Conservation (phyloP, 2,888 invertebrate species). For the Nephrotoma guestfalica region DNA sequence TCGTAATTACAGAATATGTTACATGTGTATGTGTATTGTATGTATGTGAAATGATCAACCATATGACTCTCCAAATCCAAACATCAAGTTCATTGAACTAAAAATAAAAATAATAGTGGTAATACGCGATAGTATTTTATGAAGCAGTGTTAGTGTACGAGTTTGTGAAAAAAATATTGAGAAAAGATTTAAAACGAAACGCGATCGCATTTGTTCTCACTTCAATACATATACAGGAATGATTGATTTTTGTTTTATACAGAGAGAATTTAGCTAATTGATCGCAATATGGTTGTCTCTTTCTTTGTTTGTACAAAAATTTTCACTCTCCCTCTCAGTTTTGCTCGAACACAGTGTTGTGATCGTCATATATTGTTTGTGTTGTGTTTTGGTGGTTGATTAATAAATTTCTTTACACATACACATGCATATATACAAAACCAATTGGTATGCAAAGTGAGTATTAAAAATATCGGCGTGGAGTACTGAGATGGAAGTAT, state of each 20-base stretch:
- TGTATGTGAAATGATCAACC: conserved; percentile 8
- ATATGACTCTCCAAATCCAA: conserved; percentile 13
- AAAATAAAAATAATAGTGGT: conserved; percentile 1
- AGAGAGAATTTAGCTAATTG: not conserved
- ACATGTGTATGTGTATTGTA: not conserved
- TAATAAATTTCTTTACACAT: not conserved
- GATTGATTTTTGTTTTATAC: not conserved
- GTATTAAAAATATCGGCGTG: not conserved
- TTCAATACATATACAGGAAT: not conserved
- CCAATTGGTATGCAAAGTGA: not conserved
- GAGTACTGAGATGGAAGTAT: not conserved
- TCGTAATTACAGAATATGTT: not conserved
- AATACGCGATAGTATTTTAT: not conserved
- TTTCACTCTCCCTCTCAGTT: not conserved
- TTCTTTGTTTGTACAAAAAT: not conserved
- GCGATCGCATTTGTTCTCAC: not conserved
- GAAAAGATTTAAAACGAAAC: not conserved
- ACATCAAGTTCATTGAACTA: conserved; percentile 12
- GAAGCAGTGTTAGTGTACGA: not conserved
- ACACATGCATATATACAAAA: not conserved
- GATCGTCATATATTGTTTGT: not conserved
- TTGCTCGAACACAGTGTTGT: not conserved
- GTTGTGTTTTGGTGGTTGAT: not conserved
- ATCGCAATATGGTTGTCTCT: not conserved
- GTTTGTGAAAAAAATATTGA: not conserved